Base-by-base conservation (phyloP, 2,888 invertebrate genomes). In the Dinocampus coccinellae region DNA sequence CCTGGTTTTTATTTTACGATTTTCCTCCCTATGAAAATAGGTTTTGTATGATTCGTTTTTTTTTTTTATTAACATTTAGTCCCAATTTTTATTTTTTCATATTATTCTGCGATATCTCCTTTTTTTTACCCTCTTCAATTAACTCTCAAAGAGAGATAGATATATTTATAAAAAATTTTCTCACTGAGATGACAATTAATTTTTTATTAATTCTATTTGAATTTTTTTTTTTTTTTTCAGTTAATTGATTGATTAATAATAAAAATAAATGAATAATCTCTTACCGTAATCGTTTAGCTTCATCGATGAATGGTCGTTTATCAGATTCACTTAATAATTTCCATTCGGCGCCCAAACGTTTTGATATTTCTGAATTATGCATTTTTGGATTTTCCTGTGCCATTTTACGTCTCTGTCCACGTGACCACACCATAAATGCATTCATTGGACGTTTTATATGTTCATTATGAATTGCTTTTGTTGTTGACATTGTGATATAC, bases 371-470 rank as follows among this genome's bases (percentile, higher is more conserved):
- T 0, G 95, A 95, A 85, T 96, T 96, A 89, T 96, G 96, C 96
- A 96, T 96, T 88, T 96, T 96, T 0, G 96, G 96, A 86, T 96
- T 96, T 81, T 97, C 96, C 85, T 96, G 96, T 0, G 96, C 96
- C 94, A 97, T 97, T 89, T 96, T 96, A 78, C 96, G 89, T 72
- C 96, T 88, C 87, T 96, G 96, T 6, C 95, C 95, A 36, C 96
- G 89, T 1, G 95, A 95, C 96, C 96, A 97, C 76, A 97, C 96
- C 96, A 97, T 96, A 88, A 97, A 96, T 3, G 96, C 96, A 87
- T 97, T 97, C 97, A 97, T 97, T 0, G 97, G 97, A 78, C 97
- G 90, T 88, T 98, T 98, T 80, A 98, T 96, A 87, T 97, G 96
- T 86, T 94, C 93, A 79, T 89, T 89, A 73, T 88, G 91, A 72